Evolutionary conservation across 2,888 invertebrate species (phyloP).

Genomic region (Drosophila yooni): DNA sequence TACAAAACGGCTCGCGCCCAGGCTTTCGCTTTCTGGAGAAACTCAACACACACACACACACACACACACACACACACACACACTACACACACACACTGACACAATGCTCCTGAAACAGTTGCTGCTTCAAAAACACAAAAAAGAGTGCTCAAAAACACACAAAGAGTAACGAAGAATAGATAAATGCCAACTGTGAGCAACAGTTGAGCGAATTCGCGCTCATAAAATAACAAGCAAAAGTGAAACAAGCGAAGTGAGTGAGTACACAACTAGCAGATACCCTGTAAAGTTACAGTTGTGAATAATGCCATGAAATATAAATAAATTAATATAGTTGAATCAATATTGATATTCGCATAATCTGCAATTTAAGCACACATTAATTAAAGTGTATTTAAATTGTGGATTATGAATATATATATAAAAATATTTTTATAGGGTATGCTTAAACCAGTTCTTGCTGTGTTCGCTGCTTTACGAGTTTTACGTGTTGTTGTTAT

Average conservation of each 20-base stretch:
- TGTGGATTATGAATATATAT: not conserved
- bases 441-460: constrained; percentile 27
- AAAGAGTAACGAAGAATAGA: constrained; percentile 57
- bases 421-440: not conserved
- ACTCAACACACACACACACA: not conserved
- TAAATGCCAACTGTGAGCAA: constrained; percentile 54
- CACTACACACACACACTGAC: not conserved
- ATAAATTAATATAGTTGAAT: not conserved
- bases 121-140: not conserved
- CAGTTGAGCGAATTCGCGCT: constrained; percentile 51
- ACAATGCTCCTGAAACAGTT: not conserved
- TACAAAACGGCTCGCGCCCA: constrained; percentile 21
- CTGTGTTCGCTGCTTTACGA: constrained; percentile 40
- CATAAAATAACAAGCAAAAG: constrained; percentile 27
- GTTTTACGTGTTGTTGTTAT: constrained; percentile 22
- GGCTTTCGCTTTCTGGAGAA: constrained; percentile 73
- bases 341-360: not conserved
- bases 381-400: not conserved
- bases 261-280: not conserved
- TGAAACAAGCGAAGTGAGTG: not conserved
- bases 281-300: not conserved
- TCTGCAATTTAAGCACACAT: not conserved
- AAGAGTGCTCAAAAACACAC: constrained; percentile 34
- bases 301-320: not conserved
- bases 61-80: constrained; percentile 4